Percentiles rank a stretch among this genome's conserved stretches.
Evolutionary conservation across 2,113 vertebrate genomes (phyloP).

Genomic region (Epinephelus cyanopodus): DNA sequence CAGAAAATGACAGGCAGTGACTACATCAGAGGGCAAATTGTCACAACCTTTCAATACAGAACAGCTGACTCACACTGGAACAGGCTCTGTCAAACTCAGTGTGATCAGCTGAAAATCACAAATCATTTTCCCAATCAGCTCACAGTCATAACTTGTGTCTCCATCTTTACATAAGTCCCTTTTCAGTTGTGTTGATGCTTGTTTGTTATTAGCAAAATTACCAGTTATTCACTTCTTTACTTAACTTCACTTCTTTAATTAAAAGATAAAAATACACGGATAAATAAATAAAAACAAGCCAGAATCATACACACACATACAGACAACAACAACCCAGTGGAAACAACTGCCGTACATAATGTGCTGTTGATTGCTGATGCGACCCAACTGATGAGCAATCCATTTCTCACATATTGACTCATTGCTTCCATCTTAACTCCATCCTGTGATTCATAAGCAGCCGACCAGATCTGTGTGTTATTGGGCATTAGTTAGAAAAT

Average conservation of each 20-base stretch:
- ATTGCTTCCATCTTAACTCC: constrained; percentile 41
- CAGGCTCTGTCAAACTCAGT: not conserved
- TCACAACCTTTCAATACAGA: not conserved
- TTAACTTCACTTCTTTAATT: too few species aligned
- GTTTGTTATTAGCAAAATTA: not conserved
- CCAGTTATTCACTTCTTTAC: not conserved
- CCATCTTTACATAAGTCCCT: not conserved
- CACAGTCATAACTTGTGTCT: not conserved
- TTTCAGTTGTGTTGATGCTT: not conserved
- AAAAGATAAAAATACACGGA: not conserved
- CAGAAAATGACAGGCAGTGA: not conserved
- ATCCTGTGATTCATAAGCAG: constrained; percentile 26
- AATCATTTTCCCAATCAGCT: not conserved
- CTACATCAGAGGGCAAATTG: not conserved
- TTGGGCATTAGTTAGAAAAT: constrained; percentile 28
- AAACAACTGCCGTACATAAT: constrained; percentile 21
- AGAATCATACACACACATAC: not conserved
- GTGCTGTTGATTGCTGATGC: constrained; percentile 45
- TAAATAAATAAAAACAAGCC: not conserved
- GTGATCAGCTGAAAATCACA: not conserved
- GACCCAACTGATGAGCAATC: constrained; percentile 24
- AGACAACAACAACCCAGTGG: not conserved
- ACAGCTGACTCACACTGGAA: not conserved
- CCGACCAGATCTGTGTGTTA: constrained; percentile 35
- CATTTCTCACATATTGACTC: constrained; percentile 39